A percentile compares a stretch with the other conserved stretches of the same genome.
Evolutionary conservation across 2,797 vertebrate species (phyloP).

Genomic region (Choloepus didactylus): DNA sequence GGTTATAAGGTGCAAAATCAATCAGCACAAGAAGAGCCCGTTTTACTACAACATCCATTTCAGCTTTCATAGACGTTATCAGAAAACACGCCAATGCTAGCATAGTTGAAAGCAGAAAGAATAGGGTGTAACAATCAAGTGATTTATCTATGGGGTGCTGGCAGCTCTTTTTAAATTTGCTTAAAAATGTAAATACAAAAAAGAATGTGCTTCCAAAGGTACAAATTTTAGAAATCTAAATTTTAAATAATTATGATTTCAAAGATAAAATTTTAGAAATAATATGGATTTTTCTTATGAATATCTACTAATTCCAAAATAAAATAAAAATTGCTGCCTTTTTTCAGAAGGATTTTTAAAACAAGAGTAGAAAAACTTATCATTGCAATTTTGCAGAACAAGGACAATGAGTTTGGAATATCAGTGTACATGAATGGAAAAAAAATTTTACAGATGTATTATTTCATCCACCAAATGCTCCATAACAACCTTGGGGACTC

Average conservation of each 20-base stretch:
- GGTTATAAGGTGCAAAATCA: slow-evolving; percentile 74
- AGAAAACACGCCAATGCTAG: slow-evolving; percentile 68
- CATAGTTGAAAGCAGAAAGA: slow-evolving; percentile 34
- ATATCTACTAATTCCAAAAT: not conserved
- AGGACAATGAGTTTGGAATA: slow-evolving; percentile 26
- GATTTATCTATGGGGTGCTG: not conserved
- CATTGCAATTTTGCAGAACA: slow-evolving; percentile 17
- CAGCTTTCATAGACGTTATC: slow-evolving; percentile 53
- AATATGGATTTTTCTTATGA: not conserved
- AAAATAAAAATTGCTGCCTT: not conserved
- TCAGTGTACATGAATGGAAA: not conserved
- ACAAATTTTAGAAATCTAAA: not conserved
- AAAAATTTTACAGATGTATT: not conserved
- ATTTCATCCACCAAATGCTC: not conserved
- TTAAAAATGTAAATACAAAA: not conserved
- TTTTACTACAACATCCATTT: slow-evolving; percentile 47
- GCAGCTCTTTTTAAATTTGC: not conserved
- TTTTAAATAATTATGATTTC: slow-evolving; percentile 51
- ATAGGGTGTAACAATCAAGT: not conserved
- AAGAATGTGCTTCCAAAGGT: not conserved
- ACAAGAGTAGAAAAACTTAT: not conserved
- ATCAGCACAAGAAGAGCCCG: slow-evolving; percentile 58
- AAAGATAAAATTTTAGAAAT: not conserved
- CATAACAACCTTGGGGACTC: not conserved
- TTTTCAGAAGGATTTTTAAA: slow-evolving; percentile 6